Conservation (phyloP, 2,113 vertebrate species). For the Megaceryle maxima region DNA sequence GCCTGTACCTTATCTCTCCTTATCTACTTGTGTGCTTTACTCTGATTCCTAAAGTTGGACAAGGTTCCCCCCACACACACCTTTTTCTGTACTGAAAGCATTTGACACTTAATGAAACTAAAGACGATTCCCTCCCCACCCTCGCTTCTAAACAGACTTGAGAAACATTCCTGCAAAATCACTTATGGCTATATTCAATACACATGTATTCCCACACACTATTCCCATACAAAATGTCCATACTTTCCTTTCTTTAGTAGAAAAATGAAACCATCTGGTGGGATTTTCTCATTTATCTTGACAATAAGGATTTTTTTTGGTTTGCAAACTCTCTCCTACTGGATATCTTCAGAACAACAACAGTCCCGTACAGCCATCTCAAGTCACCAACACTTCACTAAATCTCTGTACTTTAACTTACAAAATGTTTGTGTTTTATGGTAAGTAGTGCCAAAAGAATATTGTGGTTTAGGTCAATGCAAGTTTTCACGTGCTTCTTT, state of each 20-base stretch:
- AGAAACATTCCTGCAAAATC: neutral
- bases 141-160: neutral
- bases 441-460: neutral
- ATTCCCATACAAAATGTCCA: neutral
- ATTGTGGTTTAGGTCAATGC: neutral
- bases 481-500: neutral
- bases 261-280: neutral
- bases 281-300: neutral
- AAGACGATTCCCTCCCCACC: too few relatives aligned
- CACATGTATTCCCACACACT: neutral
- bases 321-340: neutral
- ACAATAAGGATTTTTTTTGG: neutral
- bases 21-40: neutral
- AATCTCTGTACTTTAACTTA: neutral
- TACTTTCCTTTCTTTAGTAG: neutral
- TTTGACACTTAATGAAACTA: neutral
- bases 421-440: neutral
- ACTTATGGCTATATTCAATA: neutral
- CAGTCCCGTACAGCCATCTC: neutral
- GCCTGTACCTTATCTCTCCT: neutral
- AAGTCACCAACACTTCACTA: neutral
- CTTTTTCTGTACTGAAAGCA: neutral
- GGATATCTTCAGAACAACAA: neutral
- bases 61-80: neutral
- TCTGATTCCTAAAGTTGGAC: neutral